Evolutionary conservation across 2,113 vertebrate species (phyloP), one percentile per base, ranked within the genome.

Genomic region (Sitta europaea): DNA sequence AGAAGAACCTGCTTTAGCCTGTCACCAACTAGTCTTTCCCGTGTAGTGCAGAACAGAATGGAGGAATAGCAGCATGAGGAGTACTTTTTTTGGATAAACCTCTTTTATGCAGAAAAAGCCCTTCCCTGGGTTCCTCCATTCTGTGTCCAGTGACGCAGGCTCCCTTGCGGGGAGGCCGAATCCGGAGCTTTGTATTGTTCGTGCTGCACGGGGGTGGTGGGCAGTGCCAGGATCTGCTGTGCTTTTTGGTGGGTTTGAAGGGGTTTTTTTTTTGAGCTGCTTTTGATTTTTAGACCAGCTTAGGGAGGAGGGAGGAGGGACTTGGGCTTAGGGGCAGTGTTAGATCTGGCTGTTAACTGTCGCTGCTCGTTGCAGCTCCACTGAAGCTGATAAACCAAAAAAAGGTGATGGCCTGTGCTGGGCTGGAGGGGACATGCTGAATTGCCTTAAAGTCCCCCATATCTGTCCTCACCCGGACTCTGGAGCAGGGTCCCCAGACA

Each of bases 1-100:
- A 86, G 87, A 92, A 95, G 95, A 98, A 97, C 84, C 79, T 96
- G 97, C 97, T 98, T 97, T 94, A 96, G 85, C 95, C 85, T 13
- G 59, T 96, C 94, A 96, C 94, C 38, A 6, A 55, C 86, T 96
- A 88, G 77, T 95, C 93, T 86, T 91, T 94, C 96, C 96, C 35
- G 70, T 92, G 94, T 93, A 96, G 92, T 88, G 53, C 88, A 67
- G 83, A 88, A 53, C 92, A 92, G 96, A 92, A 90, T 24, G 80
- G 92, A 86, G 78, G 89, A 85, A 59, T 2, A 10, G 12, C 3
- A 4, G 67, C 0, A 8, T 0, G 1, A 72, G 19, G 66, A 74
- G 20, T 24, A 5, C 12, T 31, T 36, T 62, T 38, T 63, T 28
- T 42, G 77, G 87, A 19, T 55, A 53, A 66, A 75, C 5, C 5